Conservation (phyloP, 2,113 vertebrate species). For the Fukomys damarensis region DNA sequence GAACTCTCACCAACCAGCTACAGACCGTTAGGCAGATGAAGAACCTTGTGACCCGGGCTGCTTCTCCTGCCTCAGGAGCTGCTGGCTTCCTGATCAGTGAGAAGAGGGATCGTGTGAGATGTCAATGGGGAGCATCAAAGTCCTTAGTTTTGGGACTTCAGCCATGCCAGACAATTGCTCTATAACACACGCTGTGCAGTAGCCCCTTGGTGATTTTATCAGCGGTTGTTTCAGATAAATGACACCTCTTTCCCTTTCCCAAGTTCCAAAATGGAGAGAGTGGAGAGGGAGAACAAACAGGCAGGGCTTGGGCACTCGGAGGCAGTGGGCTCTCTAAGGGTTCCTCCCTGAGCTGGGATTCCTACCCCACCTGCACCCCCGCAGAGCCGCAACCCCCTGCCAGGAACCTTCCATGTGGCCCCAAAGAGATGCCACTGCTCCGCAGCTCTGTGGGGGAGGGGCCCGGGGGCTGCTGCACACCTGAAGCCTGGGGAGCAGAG, state of each 20-base stretch:
- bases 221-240: background rate
- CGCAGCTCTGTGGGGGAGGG: background rate
- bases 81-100: background rate
- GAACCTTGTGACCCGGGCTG: background rate
- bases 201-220: background rate
- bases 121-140: background rate
- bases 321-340: background rate
- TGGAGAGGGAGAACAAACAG: background rate
- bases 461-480: background rate
- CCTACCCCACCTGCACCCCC: background rate
- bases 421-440: background rate
- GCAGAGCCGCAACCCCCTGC: background rate
- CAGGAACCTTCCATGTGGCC: too few relatives aligned
- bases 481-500: background rate
- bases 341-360: background rate
- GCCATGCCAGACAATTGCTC: background rate
- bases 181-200: background rate
- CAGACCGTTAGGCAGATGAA: background rate
- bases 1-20: background rate
- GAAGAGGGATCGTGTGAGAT: background rate
- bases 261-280: background rate
- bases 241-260: background rate
- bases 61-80: background rate
- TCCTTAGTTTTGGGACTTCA: background rate
- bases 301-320: fast-evolving